Base-by-base conservation (phyloP, 1,140 invertebrate species). In the Argopecten irradians region DNA sequence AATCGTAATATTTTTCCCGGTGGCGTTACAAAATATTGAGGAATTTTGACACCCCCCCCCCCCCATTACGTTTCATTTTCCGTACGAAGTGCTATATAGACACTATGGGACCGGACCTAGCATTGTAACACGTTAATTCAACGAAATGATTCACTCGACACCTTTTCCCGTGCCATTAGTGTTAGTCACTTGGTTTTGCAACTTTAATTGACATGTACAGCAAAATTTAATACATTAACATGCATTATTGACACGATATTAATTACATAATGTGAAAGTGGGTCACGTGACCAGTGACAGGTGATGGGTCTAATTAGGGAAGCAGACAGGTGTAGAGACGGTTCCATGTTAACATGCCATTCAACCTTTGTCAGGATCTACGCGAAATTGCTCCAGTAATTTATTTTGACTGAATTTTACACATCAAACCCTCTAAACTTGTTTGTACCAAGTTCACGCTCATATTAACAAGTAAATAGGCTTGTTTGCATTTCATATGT, bases 401-500 rank as follows among this genome's bases (percentile, higher is more conserved):
- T 71, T 71, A 71, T 71, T 71, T 71, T 71, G 55, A 71, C 55
- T 71, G 55, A 28, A 71, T 71, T 71, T 16, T 28, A 71, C 55
- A 71, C 55, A 71, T 71, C 55, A 71, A 71, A 71, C 55, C 55
- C 5, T 71, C 22, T 71, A 71, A 71, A 71, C 55, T 28, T 71
- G 55, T 71, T 71, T 28, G 55, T 71, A 71, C 55, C 55, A 28
- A 71, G 55, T 71, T 71, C 55, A 71, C 55, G 55, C 55, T 71
- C 55, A 11, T 71, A 71, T 71, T 71, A 71, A 71, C 55, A 71
- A 71, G 55, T 71, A 71, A 71, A 71, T 71, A 71, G 55, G 55
- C 55, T 3, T 71, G 55, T 71, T 71, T 71, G n/a, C 16, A 71
- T 71, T 28, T n/a, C 22, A 71, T 71, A 71, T n/a, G 55, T 71